Conservation (phyloP, 2,797 vertebrate genomes). For the Dicrostonyx torquatus region DNA sequence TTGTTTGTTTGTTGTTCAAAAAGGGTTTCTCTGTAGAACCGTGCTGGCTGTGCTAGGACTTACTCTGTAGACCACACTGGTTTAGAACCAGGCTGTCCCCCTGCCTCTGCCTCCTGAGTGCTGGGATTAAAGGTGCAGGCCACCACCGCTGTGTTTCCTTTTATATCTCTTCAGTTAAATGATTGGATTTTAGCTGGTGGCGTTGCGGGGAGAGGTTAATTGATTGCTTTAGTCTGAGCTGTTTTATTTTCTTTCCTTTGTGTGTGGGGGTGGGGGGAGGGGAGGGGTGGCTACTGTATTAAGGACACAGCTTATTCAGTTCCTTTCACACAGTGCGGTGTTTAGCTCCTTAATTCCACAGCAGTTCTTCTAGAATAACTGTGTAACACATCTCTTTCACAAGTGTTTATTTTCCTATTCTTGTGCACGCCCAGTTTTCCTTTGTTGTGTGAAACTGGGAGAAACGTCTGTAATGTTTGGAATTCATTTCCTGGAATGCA, state of each 20-base stretch:
- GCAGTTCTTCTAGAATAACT: not conserved
- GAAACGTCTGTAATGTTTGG: constrained; percentile 13
- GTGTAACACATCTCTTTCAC: not conserved
- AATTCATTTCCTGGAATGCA: constrained; percentile 44
- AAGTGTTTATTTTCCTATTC: not conserved
- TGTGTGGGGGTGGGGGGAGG: not conserved
- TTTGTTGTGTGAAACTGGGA: constrained; percentile 17
- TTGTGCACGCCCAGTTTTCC: not conserved
- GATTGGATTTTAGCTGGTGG: constrained; percentile 84
- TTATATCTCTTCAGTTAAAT: constrained; percentile 89
- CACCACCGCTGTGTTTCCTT: constrained; percentile 80
- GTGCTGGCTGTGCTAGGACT: not conserved
- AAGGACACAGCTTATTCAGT: not conserved
- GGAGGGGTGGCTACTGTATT: not conserved
- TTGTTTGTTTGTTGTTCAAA: not conserved
- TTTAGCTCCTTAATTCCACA: constrained; percentile 1
- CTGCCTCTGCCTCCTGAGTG: not conserved
- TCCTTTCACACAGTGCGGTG: not conserved
- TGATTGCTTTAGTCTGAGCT: not conserved
- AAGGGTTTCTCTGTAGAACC: not conserved
- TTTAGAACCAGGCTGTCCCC: not conserved
- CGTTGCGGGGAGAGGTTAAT: no score
- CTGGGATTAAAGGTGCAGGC: not conserved
- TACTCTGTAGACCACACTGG: not conserved
- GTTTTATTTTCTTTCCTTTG: not conserved